phyloP scores from a whole-genome alignment of 2,797 vertebrate species.

The Streptopelia turtur region DNA sequence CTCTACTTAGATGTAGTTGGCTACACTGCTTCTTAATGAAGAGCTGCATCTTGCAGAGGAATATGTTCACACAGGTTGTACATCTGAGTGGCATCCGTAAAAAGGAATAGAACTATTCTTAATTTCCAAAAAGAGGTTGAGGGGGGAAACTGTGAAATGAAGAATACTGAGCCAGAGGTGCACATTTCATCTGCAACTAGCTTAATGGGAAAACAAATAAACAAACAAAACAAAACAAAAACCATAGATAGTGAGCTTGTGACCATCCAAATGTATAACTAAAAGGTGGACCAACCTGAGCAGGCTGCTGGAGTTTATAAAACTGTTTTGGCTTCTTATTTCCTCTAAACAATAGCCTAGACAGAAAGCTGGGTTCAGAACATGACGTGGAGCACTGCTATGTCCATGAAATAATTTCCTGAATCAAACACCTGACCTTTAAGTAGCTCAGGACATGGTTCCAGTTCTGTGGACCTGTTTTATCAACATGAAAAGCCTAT shows the following conservation, averaged over 20 bases:
- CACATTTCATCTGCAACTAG: background rate
- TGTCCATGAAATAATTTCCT: background rate
- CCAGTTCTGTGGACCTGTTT: background rate
- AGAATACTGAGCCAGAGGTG: background rate
- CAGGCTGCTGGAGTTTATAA: background rate
- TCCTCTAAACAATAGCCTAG: conserved; percentile 8
- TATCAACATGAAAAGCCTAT: background rate
- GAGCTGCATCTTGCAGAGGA: background rate
- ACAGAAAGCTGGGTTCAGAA: background rate
- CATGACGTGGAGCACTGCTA: background rate
- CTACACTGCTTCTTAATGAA: background rate
- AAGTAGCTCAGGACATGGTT: background rate
- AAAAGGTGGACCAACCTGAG: background rate
- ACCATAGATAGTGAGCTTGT: background rate
- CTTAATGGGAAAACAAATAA: background rate
- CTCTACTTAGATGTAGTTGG: background rate
- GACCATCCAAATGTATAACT: background rate
- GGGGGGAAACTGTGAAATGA: background rate
- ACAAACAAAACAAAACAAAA: background rate
- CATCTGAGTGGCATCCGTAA: background rate
- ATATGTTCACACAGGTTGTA: background rate
- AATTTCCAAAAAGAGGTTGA: background rate
- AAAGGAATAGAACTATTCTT: background rate
- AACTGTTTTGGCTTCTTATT: background rate
- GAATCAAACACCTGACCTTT: background rate